These are phyloP conservation scores for Lasioglossum albipes DNA, from an alignment of 1,140 invertebrate species.

Conservation along the genomic window DNA sequence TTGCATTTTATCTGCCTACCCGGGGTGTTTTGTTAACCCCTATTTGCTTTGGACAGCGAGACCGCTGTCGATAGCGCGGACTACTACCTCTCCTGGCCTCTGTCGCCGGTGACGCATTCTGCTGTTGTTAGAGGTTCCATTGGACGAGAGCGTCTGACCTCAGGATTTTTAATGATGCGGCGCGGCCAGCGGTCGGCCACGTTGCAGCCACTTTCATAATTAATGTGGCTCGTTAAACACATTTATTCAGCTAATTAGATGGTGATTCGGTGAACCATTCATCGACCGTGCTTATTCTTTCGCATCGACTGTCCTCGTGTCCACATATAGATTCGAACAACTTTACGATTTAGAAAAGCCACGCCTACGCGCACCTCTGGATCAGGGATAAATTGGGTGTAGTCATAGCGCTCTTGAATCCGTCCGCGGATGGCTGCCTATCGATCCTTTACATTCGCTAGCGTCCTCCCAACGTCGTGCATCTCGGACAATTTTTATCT, in stretches of 20 bases:
- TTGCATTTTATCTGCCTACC: neutral
- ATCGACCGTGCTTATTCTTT: too few relatives aligned
- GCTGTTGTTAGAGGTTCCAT: neutral
- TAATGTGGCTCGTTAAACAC: neutral
- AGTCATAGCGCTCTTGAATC: constrained; percentile 7
- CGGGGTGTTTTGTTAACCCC: neutral
- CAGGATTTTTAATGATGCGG: neutral
- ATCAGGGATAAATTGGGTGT: constrained; percentile 31
- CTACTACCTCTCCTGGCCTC: neutral
- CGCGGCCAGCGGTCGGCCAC: neutral
- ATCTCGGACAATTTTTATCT: neutral
- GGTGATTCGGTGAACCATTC: neutral
- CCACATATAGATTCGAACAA: neutral
- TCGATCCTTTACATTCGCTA: neutral
- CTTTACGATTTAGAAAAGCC: neutral
- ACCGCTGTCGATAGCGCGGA: neutral
- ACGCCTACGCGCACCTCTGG: neutral
- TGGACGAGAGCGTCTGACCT: neutral
- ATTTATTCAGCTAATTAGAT: neutral
- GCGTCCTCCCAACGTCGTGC: neutral
- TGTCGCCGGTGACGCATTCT: neutral
- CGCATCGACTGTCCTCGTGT: too few relatives aligned
- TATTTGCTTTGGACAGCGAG: neutral
- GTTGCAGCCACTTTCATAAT: neutral
- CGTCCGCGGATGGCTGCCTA: constrained; percentile 33